These are phyloP conservation scores for Stenolophus ochropezus DNA, from an alignment of 2,888 invertebrate genomes.

Conservation along the genomic window DNA sequence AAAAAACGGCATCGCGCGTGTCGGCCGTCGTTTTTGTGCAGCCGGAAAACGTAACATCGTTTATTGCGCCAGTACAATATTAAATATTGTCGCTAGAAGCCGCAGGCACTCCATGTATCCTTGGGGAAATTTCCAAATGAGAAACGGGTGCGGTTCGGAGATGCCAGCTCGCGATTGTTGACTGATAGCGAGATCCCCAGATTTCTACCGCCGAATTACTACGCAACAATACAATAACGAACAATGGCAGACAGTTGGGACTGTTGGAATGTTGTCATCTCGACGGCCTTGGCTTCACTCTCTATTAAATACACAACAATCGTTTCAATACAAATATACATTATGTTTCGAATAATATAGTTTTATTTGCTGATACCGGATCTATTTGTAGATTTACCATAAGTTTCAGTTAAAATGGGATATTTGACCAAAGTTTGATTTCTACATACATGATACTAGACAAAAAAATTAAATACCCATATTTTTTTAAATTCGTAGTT, in stretches of 20 bases:
- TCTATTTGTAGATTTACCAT: no score
- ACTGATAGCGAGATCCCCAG: neutral
- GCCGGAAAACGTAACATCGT: neutral
- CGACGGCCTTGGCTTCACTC: no score
- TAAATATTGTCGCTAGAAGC: neutral
- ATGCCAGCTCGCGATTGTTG: neutral
- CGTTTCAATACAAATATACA: no score
- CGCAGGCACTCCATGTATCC: neutral
- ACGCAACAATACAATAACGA: neutral
- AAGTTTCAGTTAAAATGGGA: no score
- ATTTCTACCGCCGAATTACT: neutral
- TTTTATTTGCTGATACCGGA: no score
- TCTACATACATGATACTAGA: no score
- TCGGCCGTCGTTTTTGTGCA: neutral
- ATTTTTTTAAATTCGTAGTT: no score
- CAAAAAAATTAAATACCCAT: no score
- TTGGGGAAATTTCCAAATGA: neutral
- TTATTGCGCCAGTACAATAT: neutral
- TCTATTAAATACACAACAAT: no score
- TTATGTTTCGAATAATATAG: no score
- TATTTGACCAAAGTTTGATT: no score
- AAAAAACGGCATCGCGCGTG: neutral
- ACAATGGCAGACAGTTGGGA: neutral
- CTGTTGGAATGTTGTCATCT: neutral
- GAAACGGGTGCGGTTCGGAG: neutral